Conservation (phyloP, 23 tunicate species). For the Clavelina lepadiformis region DNA sequence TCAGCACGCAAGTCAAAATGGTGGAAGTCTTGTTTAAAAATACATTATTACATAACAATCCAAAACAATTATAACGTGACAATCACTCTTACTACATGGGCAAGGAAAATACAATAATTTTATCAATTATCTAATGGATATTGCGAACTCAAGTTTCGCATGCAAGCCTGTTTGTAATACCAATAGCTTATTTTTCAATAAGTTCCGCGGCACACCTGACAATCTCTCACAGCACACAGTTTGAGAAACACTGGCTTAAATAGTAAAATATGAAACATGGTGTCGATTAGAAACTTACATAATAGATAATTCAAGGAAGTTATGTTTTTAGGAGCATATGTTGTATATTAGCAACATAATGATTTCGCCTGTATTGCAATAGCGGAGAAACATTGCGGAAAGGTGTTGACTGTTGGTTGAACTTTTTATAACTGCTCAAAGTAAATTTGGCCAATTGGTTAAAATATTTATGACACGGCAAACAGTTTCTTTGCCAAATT, state of each 20-base stretch:
- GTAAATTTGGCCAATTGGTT: no score
- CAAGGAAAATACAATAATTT: background rate
- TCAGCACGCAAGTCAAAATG: background rate
- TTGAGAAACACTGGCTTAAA: background rate
- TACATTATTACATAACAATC: background rate
- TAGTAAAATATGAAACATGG: background rate
- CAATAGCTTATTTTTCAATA: background rate
- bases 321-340: no score
- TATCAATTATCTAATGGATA: background rate
- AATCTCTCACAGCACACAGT: background rate
- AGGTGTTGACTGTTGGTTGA: no score
- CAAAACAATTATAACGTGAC: no score
- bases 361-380: no score
- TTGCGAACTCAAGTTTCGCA: background rate
- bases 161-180: background rate
- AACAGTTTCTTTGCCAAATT: no score
- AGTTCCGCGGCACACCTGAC: slow-evolving; percentile 1
- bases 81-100: slow-evolving; percentile 1
- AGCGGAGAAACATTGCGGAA: no score
- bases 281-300: no score
- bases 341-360: no score
- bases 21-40: slow-evolving; percentile 4
- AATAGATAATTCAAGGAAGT: no score
- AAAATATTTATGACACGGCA: no score
- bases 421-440: no score